Evolutionary conservation across 2,797 vertebrate species (phyloP), one percentile per base, ranked within the genome.

Genomic region (Menidia menidia): DNA sequence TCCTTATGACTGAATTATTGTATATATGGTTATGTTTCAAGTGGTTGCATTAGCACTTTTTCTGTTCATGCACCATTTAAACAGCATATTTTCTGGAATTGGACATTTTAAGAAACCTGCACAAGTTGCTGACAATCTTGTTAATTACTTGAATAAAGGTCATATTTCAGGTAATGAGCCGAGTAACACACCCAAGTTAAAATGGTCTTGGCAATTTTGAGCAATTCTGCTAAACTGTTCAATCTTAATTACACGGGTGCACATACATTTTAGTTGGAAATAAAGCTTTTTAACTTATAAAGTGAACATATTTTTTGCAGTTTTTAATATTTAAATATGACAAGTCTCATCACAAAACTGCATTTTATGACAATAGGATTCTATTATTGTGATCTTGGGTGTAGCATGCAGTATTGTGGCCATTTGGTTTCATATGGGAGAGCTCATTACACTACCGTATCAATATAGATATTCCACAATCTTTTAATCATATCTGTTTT

Each of bases 91-190:
- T 15, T 53, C 60, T 12, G 64, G 54, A 31, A 39, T 54, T 50
- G 45, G 77, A 53, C 62, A 73, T 88, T 56, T 74, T 68, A 71
- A 86, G 54, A 52, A 47, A 80, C 85, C 77, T 77, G 63, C 62
- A 74, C 48, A 74, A 63, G 35, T 76, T 80, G 78, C 57, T 83
- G 80, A 85, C 88, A 91, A 65, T 56, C 51, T 65, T 85, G 80
- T 89, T 94, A 90, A 92, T 93, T 85, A 86, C 81, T 71, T 83
- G 66, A 68, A 71, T 77, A 87, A 91, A 89, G 90, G 91, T 90
- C 87, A 90, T 60, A 78, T 76, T 73, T 77, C 63, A 76, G 73
- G 79, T 89, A 90, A 88, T 85, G 74, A 89, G 78, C 55, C 61
- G 42, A 83, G 44, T 56, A 63, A 65, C 59, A 68, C 58, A 48